These are phyloP conservation scores for Hippoglossus hippoglossus DNA, from an alignment of 2,797 vertebrate species.

Conservation along the genomic window DNA sequence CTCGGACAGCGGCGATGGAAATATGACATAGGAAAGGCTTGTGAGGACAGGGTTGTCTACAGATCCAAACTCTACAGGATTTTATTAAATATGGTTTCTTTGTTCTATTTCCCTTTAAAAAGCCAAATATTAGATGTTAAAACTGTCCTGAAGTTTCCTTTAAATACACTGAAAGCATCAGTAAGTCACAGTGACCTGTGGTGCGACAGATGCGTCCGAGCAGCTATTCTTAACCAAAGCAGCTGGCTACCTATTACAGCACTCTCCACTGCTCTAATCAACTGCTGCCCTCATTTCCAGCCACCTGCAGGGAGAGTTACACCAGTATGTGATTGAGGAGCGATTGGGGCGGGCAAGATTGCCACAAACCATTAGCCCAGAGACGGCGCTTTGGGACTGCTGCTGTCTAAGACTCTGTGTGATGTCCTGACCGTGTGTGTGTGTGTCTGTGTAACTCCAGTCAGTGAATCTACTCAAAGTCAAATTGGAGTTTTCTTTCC, in stretches of 20 bases:
- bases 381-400: constrained; percentile 39
- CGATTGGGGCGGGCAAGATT: constrained; percentile 46
- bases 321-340: constrained; percentile 63
- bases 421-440: neutral
- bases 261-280: constrained; percentile 63
- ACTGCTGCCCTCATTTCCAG: constrained; percentile 67
- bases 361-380: constrained; percentile 60
- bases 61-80: neutral
- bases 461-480: constrained; percentile 10
- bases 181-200: constrained; percentile 33
- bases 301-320: constrained; percentile 52
- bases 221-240: constrained; percentile 49
- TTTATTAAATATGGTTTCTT: neutral
- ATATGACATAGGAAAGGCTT: no score
- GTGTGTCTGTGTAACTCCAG: neutral
- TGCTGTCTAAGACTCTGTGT: constrained; percentile 33
- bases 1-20: no score
- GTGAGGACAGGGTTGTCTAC: neutral
- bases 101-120: neutral
- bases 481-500: constrained; percentile 25
- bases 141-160: constrained; percentile 4
- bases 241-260: constrained; percentile 42
- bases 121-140: neutral
- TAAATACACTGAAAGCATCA: constrained; percentile 1
- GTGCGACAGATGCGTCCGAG: constrained; percentile 23